phyloP scores from a whole-genome alignment of 1,140 invertebrate species.

The Argopecten irradians region DNA sequence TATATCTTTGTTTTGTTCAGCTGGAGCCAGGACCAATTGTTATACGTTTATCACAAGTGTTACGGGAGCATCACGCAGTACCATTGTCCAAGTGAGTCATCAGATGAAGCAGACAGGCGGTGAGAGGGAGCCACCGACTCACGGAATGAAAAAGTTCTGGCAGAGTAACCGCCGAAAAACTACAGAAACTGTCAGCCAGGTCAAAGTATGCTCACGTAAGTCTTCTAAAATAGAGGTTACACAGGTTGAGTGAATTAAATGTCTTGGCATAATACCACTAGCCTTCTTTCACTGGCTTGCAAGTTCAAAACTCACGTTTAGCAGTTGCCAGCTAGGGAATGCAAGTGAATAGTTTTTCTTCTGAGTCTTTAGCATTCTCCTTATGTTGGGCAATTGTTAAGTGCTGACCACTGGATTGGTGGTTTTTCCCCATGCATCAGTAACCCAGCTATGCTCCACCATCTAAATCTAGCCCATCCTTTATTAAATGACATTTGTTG shows the following conservation, averaged over 20 bases:
- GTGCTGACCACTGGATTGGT: too few species aligned
- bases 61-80: slow-evolving; percentile 67
- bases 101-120: slow-evolving; percentile 70
- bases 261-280: too few species aligned
- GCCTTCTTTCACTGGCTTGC: too few species aligned
- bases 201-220: background rate
- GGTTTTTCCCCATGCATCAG: too few species aligned
- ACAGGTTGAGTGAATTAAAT: background rate
- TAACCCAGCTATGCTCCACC: background rate
- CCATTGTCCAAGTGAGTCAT: slow-evolving; percentile 66
- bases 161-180: slow-evolving; percentile 36
- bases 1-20: slow-evolving; percentile 42
- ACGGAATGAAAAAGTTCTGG: slow-evolving; percentile 70
- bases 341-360: background rate
- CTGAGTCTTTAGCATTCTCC: too few species aligned
- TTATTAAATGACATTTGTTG: background rate
- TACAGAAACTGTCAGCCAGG: background rate
- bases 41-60: slow-evolving; percentile 71
- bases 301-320: background rate
- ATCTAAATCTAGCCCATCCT: background rate
- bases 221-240: background rate
- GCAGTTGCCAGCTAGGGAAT: background rate
- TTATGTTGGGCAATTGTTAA: too few species aligned
- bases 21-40: slow-evolving; percentile 67
- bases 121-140: slow-evolving; percentile 66